Evolutionary conservation across 1,140 invertebrate species (phyloP), one percentile per base, ranked within the genome.

Genomic region (Whitmania pigra): DNA sequence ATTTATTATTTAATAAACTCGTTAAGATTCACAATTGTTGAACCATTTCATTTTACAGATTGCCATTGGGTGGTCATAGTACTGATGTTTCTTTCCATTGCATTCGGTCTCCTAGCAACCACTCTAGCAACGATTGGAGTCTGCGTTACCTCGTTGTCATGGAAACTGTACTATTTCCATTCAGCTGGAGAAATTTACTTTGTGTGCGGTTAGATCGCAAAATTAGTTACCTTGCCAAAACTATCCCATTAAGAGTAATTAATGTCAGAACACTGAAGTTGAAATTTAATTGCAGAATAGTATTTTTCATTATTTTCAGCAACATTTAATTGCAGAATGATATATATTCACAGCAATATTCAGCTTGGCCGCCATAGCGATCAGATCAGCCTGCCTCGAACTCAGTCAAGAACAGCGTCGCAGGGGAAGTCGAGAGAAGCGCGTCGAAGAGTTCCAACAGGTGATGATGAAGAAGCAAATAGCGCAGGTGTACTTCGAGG

Each of bases 101-200:
- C 76, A 1, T 79, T 80, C 70, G 81, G 79, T 9, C 76, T 79
- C 74, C 70, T 80, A 13, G 81, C 80, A 9, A 76, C 80, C 20
- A 75, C 80, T 15, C 75, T 82, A 13, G 78, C 79, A 18, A 77
- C 80, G 0, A 78, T 77, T 63, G 81, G 81, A 18, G 78, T 81
- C 4, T 79, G 78, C 73, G 79, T 79, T 0, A 78, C 76, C 2
- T 77, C 78, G 2, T 73, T 82, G 67, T 77, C 80, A 57, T 78
- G 77, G 74, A 82, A 81, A 74, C 80, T 82, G 55, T 82, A 82
- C 74, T 82, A 80, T 75, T 82, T 78, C 76, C 81, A 82, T 75
- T 82, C 81, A 0, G 78, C 81, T 18, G 81, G 80, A 17, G 81
- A 82, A 75, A 81, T 82, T 63, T 82, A 80, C 73, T 76, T 82